phyloP scores from a whole-genome alignment of 2,888 invertebrate genomes.

The Drosophila putrida region DNA sequence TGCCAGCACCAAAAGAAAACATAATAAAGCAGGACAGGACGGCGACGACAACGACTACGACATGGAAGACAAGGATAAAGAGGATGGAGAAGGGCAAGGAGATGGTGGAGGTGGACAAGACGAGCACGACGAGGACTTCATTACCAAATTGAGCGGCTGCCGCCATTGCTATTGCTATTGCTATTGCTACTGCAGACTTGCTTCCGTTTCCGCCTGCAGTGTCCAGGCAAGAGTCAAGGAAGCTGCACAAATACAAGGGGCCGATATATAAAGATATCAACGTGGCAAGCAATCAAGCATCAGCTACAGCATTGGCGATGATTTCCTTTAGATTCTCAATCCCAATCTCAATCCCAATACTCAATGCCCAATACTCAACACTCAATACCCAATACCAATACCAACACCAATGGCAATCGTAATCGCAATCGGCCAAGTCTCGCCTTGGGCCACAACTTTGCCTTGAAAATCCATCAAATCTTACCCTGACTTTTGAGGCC shows the following conservation, averaged over 20 bases:
- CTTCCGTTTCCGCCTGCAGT: conserved; percentile 78
- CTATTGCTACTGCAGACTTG: conserved; percentile 65
- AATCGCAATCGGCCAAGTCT: conserved; percentile 25
- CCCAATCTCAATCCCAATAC: conserved; percentile 23
- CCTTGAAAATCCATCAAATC: conserved; percentile 75
- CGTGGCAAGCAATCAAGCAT: conserved; percentile 77
- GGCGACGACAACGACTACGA: conserved; percentile 35
- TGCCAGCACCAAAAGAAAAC: conserved; percentile 70
- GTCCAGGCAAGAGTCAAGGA: conserved; percentile 52
- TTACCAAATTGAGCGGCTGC: conserved; percentile 81
- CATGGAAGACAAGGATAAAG: background rate
- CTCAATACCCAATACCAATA: conserved; percentile 16
- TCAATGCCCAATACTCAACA: too few species aligned
- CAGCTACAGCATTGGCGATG: conserved; percentile 52
- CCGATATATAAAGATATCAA: conserved; percentile 66
- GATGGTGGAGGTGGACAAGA: conserved; percentile 8
- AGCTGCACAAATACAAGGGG: conserved; percentile 74
- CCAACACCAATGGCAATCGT: conserved; percentile 23
- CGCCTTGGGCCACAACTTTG: conserved; percentile 60
- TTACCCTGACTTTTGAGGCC: conserved; percentile 77
- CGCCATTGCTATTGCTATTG: conserved; percentile 50
- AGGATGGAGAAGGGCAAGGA: background rate
- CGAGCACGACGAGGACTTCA: conserved; percentile 69
- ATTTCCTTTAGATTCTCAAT: conserved; percentile 61
- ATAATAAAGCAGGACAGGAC: conserved; percentile 68